phyloP scores from a whole-genome alignment of 1,140 invertebrate genomes.

The Cheumatopsyche charites region DNA sequence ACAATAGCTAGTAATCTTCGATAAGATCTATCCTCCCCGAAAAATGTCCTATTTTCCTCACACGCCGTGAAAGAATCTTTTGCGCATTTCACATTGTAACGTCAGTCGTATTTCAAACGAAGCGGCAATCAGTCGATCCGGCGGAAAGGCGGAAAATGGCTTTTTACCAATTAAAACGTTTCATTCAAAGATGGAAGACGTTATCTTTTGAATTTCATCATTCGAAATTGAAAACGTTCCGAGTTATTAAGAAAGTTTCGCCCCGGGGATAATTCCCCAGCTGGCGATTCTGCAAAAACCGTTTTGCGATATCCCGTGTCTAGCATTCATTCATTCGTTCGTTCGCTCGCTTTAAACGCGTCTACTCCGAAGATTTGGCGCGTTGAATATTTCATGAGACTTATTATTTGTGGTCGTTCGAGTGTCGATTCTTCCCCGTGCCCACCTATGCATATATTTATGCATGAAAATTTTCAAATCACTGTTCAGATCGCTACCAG shows the following conservation, averaged over 20 bases:
- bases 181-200: constrained; percentile 6
- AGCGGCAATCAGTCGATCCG: too few relatives aligned
- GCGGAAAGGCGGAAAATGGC: constrained; percentile 12
- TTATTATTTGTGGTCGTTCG: constrained; percentile 11
- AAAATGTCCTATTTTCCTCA: too few relatives aligned
- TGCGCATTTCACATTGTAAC: too few relatives aligned
- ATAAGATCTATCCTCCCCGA: too few relatives aligned
- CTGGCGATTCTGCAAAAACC: constrained; percentile 22
- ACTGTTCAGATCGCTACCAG: neutral
- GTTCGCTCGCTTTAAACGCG: neutral
- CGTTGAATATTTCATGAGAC: constrained; percentile 27
- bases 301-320: constrained; percentile 16
- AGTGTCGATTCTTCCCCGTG: neutral
- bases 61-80: too few relatives aligned
- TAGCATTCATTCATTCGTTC: constrained; percentile 19
- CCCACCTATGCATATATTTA: too few relatives aligned
- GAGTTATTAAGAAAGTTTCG: constrained; percentile 28
- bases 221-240: constrained; percentile 26
- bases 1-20: too few relatives aligned
- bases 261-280: constrained; percentile 20
- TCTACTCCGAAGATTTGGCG: constrained; percentile 21
- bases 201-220: constrained; percentile 28
- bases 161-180: constrained; percentile 27
- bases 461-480: too few relatives aligned
- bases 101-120: too few relatives aligned